Evolutionary conservation across 2,113 vertebrate genomes (phyloP).

Genomic region (Amazona guildingii): DNA sequence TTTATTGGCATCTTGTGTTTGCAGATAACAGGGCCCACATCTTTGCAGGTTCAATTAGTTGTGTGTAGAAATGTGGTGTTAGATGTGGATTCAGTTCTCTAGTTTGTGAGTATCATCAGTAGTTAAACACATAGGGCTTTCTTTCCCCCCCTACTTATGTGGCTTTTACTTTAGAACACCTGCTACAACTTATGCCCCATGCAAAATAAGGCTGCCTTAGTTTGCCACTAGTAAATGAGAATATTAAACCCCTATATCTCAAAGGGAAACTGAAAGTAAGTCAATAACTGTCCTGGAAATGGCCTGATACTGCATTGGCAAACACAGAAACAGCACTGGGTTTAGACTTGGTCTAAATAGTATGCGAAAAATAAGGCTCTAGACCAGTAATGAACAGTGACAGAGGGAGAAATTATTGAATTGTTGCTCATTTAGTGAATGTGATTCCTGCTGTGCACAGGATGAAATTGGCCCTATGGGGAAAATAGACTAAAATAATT

Average conservation of each 20-base stretch:
- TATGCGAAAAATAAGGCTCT: constrained; percentile 22
- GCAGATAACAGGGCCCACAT: background rate
- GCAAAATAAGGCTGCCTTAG: background rate
- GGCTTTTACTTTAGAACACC: background rate
- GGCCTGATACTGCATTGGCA: background rate
- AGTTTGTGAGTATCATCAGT: background rate
- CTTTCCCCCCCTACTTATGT: background rate
- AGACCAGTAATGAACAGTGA: constrained; percentile 40
- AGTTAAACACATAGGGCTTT: background rate
- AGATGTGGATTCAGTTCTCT: background rate
- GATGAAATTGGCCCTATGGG: constrained; percentile 27
- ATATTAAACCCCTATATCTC: background rate
- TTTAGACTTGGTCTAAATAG: background rate
- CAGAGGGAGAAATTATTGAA: constrained; percentile 56
- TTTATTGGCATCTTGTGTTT: background rate
- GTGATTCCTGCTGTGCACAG: constrained; percentile 7
- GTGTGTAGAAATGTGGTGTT: background rate
- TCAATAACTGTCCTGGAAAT: background rate
- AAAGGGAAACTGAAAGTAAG: background rate
- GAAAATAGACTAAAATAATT: constrained; percentile 23
- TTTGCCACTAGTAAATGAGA: background rate
- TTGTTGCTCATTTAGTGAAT: constrained; percentile 25
- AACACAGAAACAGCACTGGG: background rate
- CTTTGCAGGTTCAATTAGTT: background rate
- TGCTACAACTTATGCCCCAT: background rate